Conservation (phyloP, 2,113 vertebrate species). For the Cisticola juncidis region DNA sequence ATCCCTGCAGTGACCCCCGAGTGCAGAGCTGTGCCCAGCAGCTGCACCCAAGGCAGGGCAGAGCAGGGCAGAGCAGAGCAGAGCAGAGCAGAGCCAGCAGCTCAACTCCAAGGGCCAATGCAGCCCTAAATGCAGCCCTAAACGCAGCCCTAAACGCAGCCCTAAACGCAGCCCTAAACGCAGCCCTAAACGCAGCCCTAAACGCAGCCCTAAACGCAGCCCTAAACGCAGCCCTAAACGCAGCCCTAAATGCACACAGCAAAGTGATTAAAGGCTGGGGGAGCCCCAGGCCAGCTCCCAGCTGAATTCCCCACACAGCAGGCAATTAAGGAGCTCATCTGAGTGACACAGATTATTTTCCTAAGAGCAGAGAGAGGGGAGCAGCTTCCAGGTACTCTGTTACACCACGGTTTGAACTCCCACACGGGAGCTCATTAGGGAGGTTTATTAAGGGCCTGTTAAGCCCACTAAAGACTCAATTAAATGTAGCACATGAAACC, state of each 20-base stretch:
- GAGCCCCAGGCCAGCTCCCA: constrained; percentile 24
- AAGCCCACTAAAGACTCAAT: constrained; percentile 7
- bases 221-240: neutral
- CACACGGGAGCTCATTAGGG: constrained; percentile 9
- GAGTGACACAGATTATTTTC: constrained; percentile 23
- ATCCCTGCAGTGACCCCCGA: fast-evolving
- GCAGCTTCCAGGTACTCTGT: neutral
- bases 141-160: neutral
- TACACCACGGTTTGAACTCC: constrained; percentile 4
- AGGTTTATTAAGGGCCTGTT: constrained; percentile 7
- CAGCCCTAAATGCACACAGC: neutral
- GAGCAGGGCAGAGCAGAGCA: neutral
- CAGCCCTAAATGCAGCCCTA: neutral
- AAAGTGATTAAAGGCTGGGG: neutral
- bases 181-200: neutral
- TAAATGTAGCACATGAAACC: constrained; percentile 4
- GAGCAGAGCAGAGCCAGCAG: neutral
- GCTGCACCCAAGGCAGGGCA: neutral
- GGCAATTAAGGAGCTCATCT: constrained; percentile 4
- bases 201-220: neutral
- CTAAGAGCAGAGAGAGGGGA: neutral
- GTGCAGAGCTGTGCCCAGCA: neutral
- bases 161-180: neutral
- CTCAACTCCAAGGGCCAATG: neutral
- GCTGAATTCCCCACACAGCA: neutral